These are phyloP conservation scores for Cepphus grylle DNA, from an alignment of 2,113 vertebrate genomes.

Conservation along the genomic window DNA sequence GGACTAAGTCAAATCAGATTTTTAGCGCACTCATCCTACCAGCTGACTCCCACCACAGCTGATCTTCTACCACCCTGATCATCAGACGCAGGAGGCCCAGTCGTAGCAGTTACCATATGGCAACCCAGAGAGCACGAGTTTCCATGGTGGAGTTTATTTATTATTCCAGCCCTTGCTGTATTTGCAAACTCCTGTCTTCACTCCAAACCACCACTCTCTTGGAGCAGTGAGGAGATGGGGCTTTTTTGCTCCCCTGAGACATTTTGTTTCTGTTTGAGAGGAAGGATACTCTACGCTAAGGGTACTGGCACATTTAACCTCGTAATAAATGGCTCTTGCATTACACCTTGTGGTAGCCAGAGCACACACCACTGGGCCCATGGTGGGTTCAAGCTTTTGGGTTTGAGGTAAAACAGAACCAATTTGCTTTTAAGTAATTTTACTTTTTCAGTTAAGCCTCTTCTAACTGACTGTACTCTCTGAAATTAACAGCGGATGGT, in stretches of 20 bases:
- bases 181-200: accelerated
- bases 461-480: background rate
- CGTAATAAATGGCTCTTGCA: accelerated
- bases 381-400: accelerated
- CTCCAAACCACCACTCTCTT: background rate
- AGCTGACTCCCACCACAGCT: background rate
- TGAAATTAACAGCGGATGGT: background rate
- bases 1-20: background rate
- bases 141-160: accelerated
- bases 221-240: accelerated
- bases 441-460: background rate
- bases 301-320: too few species aligned
- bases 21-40: accelerated
- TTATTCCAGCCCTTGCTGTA: background rate
- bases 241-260: background rate
- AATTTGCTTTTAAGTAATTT: background rate
- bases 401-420: background rate
- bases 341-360: accelerated
- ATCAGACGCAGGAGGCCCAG: accelerated
- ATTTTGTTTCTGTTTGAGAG: background rate
- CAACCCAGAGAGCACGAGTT: background rate
- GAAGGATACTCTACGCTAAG: too few species aligned
- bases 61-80: background rate
- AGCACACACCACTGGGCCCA: accelerated
- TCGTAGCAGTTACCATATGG: background rate